Evolutionary conservation across 2,113 vertebrate genomes (phyloP), one percentile per base, ranked within the genome.

Genomic region (Ivindomyrus marchei): DNA sequence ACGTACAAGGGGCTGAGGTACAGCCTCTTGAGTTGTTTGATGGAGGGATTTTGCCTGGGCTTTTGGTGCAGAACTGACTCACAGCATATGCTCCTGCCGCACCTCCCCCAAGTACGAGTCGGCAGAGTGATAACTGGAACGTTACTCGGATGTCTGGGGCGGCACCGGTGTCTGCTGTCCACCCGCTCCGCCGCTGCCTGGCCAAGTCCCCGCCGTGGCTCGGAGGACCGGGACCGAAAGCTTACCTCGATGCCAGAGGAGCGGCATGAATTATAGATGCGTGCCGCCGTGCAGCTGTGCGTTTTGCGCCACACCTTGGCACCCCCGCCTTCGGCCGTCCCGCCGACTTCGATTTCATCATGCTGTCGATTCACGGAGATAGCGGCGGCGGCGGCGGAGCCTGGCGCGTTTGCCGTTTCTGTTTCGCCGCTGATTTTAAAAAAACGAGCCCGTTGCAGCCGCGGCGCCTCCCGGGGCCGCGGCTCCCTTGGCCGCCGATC

Each of bases 51-150:
- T 91, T 90, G 89, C 89, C 93, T 93, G 92, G 93, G 93, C 93
- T 94, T 66, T 93, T 94, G 93, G 93, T 93, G 93, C 94, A 95
- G 93, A 92, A 94, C 91, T 96, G 95, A 96, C 94, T 95, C 95
- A 95, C 94, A 94, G 92, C 95, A 95, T 96, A 95, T 95, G 95
- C 93, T 94, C 94, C 94, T 94, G 94, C 92, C 94, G 93, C 94
- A 27, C 86, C 86, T 27, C 50, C 86, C 86, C 31, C 86, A n/a
- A 13, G 50, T 58, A 42, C 13, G 53, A 3, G 3, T 80, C 15
- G 31, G 19, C 49, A 36, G 31, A 62, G 87, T 45, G 39, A 66
- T 24, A 39, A 62, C 85, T 87, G 85, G 85, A 39, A 53, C 17
- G 3, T 50, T 31, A 94, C 94, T 95, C 90, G 91, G 92, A 91